Evolutionary conservation across 2,113 vertebrate species (phyloP), one percentile per base, ranked within the genome.

Genomic region (Macrotis lagotis): DNA sequence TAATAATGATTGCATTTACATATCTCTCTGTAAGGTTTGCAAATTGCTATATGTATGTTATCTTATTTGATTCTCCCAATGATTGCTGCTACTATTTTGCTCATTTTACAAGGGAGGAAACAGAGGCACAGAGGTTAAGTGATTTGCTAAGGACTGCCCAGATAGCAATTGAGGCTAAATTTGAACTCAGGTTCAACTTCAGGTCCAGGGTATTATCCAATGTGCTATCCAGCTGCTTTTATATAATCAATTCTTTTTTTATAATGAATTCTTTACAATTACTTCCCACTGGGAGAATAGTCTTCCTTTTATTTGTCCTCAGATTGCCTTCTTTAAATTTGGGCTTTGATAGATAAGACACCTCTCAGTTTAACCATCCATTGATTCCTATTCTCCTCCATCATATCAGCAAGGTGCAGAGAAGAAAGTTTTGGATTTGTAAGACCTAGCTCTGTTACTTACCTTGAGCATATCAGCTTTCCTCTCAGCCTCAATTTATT

Each of bases 191-290:
- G 26, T 55, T 0, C 2, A 2, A 55, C 53, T 19, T 4, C 8
- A 19, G 37, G 31, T n/a, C 8, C 37, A 74, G 37, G 53, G 4
- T 7, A n/a, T 0, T 74, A n/a, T 74, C 1, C 31, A n/a, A 4
- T 19, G 59, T 19, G 59, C 37, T 74, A 19, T 14, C 37, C 19
- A 74, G 31, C 12, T 74, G 37, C 14, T 4, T 74, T 37, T 74
- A 74, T 31, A n/a, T n/a, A 96, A 97, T 26, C 1, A 10, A 51
- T 88, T 92, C 93, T 91, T 37, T 94, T n/a, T n/a, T n/a, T n/a
- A n/a, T n/a, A 96, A 97, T 26, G 2, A 10, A 51, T 88, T 92
- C 93, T 91, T 37, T 94, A 89, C 95, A 96, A 83, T 94, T n/a
- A 49, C 95, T 95, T 52, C 91, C 88, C 89, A 25, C 12, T 88